Base-by-base conservation (phyloP, 2,113 vertebrate species). In the Sorex araneus region DNA sequence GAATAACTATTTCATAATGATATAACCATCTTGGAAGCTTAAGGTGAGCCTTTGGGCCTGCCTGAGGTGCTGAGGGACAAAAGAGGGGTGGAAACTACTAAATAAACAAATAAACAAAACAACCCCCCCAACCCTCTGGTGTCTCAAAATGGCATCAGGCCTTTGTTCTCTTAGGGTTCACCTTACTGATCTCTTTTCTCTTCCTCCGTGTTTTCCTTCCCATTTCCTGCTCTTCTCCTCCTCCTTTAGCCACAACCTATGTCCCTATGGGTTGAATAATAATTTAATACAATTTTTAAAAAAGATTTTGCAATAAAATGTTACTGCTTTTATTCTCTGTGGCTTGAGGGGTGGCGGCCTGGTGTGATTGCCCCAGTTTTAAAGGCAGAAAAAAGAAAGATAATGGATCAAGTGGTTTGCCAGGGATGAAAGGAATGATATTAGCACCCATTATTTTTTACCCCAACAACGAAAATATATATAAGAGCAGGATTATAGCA, bases 281-380 rank as follows among this genome's bases (percentile, higher is more conserved):
- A 94, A 94, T 91, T 95, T 89, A 85, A 66, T n/a, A 34, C 60
- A 89, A 93, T 69, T 80, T 54, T 93, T 82, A 15, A 34, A 91
- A 91, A 89, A 71, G 94, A 16, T 92, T 95, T 94, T 93, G 82
- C 88, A 97, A 79, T 88, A 60, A 84, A 90, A 90, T 88, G 43
- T 73, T 63, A 86, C 15, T 94, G 83, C 85, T 89, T 93, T 92
- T 95, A 66, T 96, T 95, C 75, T 92, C 80, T 50, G 63, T 91
- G 76, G 75, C 79, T 94, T 77, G 54, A 93, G 79, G 79, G 75
- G 34, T 83, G 67, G 93, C 85, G 64, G 50, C 73, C 90, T 95
- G 66, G 74, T 92, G 88, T 50, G 74, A 94, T 36, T 92, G 82
- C 11, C 32, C 84, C 43, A 87, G 15, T 93, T 95, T 95, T 84